A percentile compares a stretch with the other conserved stretches of the same genome.
phyloP scores from a whole-genome alignment of 2,113 vertebrate species.

The Asarcornis scutulata region DNA sequence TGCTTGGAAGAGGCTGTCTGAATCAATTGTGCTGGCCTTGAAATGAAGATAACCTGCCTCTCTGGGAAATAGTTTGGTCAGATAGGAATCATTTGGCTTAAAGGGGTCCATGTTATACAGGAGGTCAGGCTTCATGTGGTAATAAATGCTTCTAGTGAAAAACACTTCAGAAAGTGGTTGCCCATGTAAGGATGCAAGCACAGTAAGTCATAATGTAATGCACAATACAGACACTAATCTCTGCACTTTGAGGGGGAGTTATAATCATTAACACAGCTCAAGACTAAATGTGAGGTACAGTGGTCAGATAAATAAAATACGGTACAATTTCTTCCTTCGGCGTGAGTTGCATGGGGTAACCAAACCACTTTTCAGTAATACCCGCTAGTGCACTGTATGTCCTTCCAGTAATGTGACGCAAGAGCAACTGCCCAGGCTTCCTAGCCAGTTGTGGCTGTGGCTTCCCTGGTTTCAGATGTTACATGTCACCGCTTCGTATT shows the following conservation, averaged over 20 bases:
- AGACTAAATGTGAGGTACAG: neutral
- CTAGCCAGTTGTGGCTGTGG: neutral
- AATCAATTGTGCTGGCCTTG: neutral
- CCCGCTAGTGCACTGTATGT: neutral
- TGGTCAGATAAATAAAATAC: neutral
- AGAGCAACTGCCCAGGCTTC: neutral
- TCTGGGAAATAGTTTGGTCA: neutral
- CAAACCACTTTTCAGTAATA: neutral
- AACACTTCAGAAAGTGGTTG: neutral
- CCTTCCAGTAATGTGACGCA: neutral
- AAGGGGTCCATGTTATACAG: neutral
- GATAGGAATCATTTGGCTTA: neutral
- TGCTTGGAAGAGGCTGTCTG: neutral
- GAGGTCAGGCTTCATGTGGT: neutral
- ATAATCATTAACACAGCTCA: no score
- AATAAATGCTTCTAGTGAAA: neutral
- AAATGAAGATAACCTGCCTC: neutral
- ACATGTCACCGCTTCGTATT: neutral
- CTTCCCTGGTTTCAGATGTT: neutral
- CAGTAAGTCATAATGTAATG: neutral
- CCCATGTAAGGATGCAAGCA: neutral
- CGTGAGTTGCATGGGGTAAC: neutral
- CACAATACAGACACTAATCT: neutral
- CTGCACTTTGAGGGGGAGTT: neutral
- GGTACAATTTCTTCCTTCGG: neutral